Evolutionary conservation across 2,888 invertebrate genomes (phyloP), one percentile per base, ranked within the genome.

Genomic region (Embidobia sp.): DNA sequence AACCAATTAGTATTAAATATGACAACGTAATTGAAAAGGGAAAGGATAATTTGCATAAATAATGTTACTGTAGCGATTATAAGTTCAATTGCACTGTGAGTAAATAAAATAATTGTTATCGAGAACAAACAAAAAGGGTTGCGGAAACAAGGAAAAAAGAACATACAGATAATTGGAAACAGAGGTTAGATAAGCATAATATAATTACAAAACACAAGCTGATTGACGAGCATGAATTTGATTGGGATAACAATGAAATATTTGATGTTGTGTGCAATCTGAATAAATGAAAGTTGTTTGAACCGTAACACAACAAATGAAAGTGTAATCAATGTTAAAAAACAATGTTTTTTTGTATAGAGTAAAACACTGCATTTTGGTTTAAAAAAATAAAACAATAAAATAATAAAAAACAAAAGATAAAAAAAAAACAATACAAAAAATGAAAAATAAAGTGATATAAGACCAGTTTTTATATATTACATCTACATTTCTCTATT

Each of bases 191-290:
- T 31, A 31, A 31, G 10, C 31, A n/a, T 31, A 31, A 31, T n/a
- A 8, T 31, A n/a, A 31, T 31, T n/a, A 31, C 31, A 31, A 31
- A 31, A 31, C 10, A 31, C 31, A 31, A 8, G 10, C 8, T 31
- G 31, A 31, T 31, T 31, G 31, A 31, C 31, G 31, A 31, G 4
- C 31, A 31, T 31, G 31, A 31, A n/a, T 31, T 31, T 31, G 31
- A 31, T 31, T 31, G 31, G 10, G 8, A 31, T 31, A 31, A 31
- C 7, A 31, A n/a, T n/a, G 10, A 31, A 31, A 31, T 31, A 31
- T n/a, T 31, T n/a, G 31, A 31, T 8, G 31, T 31, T 31, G 31
- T 22, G 22, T 22, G 6, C 6, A 22, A 22, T 22, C 22, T 22
- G 3, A 4, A 6, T 22, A 31, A 31, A 31, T 8, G n/a, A 31